Percentiles rank a stretch among this genome's conserved stretches.
phyloP scores from a whole-genome alignment of 1,140 invertebrate genomes.

The Helicorthomorpha holstii region DNA sequence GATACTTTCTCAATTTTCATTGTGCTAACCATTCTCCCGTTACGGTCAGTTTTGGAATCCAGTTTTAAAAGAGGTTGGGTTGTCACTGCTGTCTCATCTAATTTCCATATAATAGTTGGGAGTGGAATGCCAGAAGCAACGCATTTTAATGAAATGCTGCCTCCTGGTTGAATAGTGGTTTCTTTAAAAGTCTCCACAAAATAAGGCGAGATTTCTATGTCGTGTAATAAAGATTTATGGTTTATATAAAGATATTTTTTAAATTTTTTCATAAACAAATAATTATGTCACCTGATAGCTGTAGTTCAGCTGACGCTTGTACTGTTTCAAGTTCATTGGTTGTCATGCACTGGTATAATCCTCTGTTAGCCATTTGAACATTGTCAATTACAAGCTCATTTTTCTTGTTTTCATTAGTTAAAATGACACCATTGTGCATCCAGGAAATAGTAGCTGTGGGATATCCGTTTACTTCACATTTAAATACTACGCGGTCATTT shows the following conservation, averaged over 20 bases:
- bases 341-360: conserved; percentile 29
- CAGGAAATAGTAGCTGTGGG: conserved; percentile 53
- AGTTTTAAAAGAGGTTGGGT: conserved; percentile 17
- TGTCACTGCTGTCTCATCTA: conserved; percentile 24
- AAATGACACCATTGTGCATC: conserved; percentile 58
- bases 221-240: background rate
- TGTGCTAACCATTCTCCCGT: conserved; percentile 27
- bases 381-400: background rate
- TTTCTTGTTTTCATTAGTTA: conserved; percentile 24
- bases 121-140: conserved; percentile 1
- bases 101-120: conserved; percentile 21
- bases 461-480: conserved; percentile 63
- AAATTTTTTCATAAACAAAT: conserved; percentile 11
- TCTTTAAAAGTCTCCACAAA: conserved; percentile 6
- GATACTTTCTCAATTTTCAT: conserved; percentile 27
- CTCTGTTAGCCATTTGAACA: conserved; percentile 52
- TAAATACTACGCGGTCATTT: conserved; percentile 56
- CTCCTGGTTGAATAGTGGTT: conserved; percentile 7
- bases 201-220: conserved; percentile 4
- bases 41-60: conserved; percentile 17
- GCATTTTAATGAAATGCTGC: conserved; percentile 12
- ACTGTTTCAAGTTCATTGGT: conserved; percentile 25
- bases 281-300: conserved; percentile 21
- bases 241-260: background rate
- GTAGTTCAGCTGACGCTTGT: conserved; percentile 25